Evolutionary conservation across 2,113 vertebrate genomes (phyloP), one percentile per base, ranked within the genome.

Genomic region (Pangasianodon hypophthalmus): DNA sequence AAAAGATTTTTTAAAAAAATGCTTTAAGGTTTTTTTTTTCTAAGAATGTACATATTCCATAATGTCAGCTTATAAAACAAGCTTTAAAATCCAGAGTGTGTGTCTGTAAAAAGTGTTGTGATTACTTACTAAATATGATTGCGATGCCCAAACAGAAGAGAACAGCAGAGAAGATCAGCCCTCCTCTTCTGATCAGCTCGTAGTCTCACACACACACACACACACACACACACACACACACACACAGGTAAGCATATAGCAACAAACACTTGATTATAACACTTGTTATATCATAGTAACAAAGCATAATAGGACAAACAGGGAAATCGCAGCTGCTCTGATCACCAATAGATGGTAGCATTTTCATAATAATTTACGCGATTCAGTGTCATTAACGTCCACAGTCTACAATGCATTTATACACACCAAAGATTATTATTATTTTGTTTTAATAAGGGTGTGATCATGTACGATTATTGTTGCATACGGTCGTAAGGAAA

Each of bases 51-150:
- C 67, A 71, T 32, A 16, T 14, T 71, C 67, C 32, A 14, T 14
- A 32, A 71, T 5, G 4, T 1, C 67, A 37, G 29, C 32, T 37
- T 73, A 77, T 4, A 21, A 44, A 10, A 1, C 21, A 26, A 13
- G 3, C 21, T 10, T 46, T 50, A 50, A 64, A 52, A 5, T 14
- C 46, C 21, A 21, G 58, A 13, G 18, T 6, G 41, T n/a, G 24
- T 82, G 37, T 75, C 21, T n/a, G 32, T 16, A 44, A 85, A 4
- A 62, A 64, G 2, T 54, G 4, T n/a, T 60, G n/a, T 62, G 18
- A 32, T 56, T 91, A 96, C 97, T 97, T 89, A 97, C 97, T 95
- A 93, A 97, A 95, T 84, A 98, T 95, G 87, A 98, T 94, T 87
- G 96, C 91, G 26, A 98, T 95, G 21, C 97, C 97, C 18, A 97